phyloP scores from a whole-genome alignment of 2,888 invertebrate genomes.

The Apamea sordens region DNA sequence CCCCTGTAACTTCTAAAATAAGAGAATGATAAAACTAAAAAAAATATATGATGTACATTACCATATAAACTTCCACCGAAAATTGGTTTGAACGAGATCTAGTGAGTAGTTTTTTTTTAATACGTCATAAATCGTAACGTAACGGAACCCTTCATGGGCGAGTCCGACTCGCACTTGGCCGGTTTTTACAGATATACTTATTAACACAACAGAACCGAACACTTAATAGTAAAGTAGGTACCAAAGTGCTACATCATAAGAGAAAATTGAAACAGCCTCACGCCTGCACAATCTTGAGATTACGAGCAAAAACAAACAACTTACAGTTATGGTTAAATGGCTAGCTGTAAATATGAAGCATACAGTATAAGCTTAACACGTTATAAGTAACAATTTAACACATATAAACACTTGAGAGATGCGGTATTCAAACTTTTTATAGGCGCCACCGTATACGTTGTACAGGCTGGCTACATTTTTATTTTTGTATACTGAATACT shows the following conservation, averaged over 20 bases:
- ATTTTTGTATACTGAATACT: background rate
- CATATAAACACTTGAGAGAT: background rate
- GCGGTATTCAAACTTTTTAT: constrained; percentile 11
- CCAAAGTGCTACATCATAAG: background rate
- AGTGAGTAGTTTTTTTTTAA: too few relatives aligned
- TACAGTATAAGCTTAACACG: constrained; percentile 16
- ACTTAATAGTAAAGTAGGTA: background rate
- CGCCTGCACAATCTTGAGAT: constrained; percentile 12
- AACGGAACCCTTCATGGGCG: too few relatives aligned
- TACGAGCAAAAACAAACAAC: constrained; percentile 36
- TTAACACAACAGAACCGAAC: background rate
- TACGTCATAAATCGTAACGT: too few relatives aligned
- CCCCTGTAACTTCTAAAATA: too few relatives aligned
- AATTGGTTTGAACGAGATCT: too few relatives aligned
- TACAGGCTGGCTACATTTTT: background rate
- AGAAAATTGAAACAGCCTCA: constrained; percentile 10
- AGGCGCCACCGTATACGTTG: background rate
- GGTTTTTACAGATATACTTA: too few relatives aligned
- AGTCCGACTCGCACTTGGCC: too few relatives aligned
- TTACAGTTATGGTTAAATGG: constrained; percentile 34
- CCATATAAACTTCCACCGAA: too few relatives aligned
- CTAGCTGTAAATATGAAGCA: constrained; percentile 41
- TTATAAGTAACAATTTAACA: constrained; percentile 16
- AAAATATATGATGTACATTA: too few relatives aligned
- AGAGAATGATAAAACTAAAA: too few relatives aligned